Percentiles rank a stretch among this genome's conserved stretches.
These are phyloP conservation scores for Bellardia bayeri DNA, from an alignment of 2,888 invertebrate genomes.

Conservation along the genomic window DNA sequence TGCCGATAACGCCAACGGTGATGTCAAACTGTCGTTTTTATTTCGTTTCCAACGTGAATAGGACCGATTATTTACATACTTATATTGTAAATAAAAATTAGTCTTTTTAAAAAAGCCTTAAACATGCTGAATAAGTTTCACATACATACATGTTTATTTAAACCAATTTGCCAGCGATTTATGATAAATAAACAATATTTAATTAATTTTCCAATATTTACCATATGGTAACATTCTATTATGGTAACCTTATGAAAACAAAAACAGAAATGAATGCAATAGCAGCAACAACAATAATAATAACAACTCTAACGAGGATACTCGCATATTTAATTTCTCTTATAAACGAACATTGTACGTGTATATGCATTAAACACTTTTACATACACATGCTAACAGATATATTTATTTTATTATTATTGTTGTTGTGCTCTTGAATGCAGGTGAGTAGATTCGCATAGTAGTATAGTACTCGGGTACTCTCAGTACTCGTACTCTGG, in stretches of 20 bases:
- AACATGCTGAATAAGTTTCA: no score
- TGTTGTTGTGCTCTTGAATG: constrained; percentile 43
- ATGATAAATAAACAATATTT: background rate
- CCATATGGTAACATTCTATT: constrained; percentile 46
- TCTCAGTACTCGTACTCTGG: background rate
- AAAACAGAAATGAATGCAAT: background rate
- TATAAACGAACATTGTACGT: background rate
- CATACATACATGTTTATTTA: no score
- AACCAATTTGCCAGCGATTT: no score
- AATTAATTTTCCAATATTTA: constrained; percentile 26
- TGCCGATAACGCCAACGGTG: no score
- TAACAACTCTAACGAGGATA: constrained; percentile 22
- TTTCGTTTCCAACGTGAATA: no score
- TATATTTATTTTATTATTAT: background rate
- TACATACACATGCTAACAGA: background rate
- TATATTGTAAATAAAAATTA: no score
- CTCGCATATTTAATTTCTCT: background rate
- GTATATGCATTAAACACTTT: constrained; percentile 18
- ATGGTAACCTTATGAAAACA: constrained; percentile 42
- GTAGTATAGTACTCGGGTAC: constrained; percentile 23
- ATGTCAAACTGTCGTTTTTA: no score
- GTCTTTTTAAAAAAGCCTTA: no score
- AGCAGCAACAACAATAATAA: background rate
- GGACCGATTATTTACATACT: no score
- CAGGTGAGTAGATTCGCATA: constrained; percentile 58